These are phyloP conservation scores for Neoascia interrupta DNA, from an alignment of 2,888 invertebrate species.

Conservation along the genomic window DNA sequence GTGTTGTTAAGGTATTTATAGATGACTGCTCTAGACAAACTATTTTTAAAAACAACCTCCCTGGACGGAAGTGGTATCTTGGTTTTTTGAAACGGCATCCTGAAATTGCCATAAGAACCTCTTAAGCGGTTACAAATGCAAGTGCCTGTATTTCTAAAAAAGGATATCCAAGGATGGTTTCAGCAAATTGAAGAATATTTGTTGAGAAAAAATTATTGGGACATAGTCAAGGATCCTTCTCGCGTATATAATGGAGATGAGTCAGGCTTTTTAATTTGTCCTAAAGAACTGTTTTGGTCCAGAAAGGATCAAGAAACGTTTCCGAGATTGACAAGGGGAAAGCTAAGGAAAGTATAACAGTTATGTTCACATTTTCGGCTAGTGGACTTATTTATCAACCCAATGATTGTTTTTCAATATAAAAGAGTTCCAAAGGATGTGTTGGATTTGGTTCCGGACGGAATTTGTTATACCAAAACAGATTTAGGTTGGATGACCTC, in stretches of 20 bases:
- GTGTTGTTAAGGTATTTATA: background rate
- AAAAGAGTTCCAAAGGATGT: constrained; percentile 3
- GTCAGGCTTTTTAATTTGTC: background rate
- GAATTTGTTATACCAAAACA: constrained; percentile 9
- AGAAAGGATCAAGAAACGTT: background rate
- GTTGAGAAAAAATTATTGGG: background rate
- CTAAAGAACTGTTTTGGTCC: background rate
- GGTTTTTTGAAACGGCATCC: background rate
- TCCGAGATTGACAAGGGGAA: background rate
- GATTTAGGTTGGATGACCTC: constrained; percentile 1
- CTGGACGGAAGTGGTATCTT: background rate
- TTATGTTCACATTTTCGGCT: background rate
- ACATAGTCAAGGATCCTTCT: background rate
- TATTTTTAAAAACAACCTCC: background rate
- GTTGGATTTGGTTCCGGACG: background rate
- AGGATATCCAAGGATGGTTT: background rate
- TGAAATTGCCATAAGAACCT: too few relatives aligned
- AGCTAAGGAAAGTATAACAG: background rate
- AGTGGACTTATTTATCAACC: background rate
- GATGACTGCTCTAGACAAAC: background rate
- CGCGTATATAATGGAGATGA: too few relatives aligned
- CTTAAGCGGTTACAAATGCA: too few relatives aligned
- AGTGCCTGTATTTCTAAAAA: background rate
- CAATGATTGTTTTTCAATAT: constrained; percentile 5
- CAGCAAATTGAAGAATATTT: background rate